Base-by-base conservation (phyloP, 2,888 invertebrate genomes). In the Drosophila nigricruria region DNA sequence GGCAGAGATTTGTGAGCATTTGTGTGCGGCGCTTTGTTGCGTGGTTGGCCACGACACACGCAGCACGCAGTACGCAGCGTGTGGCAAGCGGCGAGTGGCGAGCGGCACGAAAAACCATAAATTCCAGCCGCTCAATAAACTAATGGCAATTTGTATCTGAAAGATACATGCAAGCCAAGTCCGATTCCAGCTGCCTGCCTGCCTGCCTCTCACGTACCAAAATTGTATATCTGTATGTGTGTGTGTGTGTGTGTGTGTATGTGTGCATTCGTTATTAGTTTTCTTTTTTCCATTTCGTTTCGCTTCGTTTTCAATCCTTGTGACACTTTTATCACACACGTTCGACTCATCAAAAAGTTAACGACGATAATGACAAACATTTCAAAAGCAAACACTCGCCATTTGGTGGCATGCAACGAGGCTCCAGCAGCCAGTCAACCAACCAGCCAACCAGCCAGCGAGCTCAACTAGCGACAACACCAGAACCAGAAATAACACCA, bases 301-400 rank as follows among this genome's bases (percentile, higher is more conserved):
- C 40, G 43, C 25, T 61, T 52, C 38, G 23, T 42, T 30, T 63
- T 58, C 81, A 81, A 88, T 86, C 87, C 89, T 73, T 84, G 82
- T 77, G 89, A 88, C 89, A 86, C 71, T 86, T 88, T 88, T 84
- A 87, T 84, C 82, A 86, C 89, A 82, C 86, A 88, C 87, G 84
- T 88, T 86, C 89, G 79, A 68, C 84, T 88, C 88, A 86, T 86
- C 85, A 86, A 79, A 88, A 88, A 86, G 87, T 86, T 88, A 88
- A 86, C 89, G 84, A 84, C 62, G 84, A 85, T 88, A 88, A 86
- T 88, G 86, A 88, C 86, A 87, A 86, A 87, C 87, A 86, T 86
- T 88, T 86, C 77, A 86, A 86, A 88, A 69, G 86, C 83, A 88
- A 88, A 85, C 88, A 88, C 79, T 70, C 40, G 42, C 30, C 14